Evolutionary conservation across 1,140 invertebrate species (phyloP).

Genomic region (Macrotrachela quadricornifera): DNA sequence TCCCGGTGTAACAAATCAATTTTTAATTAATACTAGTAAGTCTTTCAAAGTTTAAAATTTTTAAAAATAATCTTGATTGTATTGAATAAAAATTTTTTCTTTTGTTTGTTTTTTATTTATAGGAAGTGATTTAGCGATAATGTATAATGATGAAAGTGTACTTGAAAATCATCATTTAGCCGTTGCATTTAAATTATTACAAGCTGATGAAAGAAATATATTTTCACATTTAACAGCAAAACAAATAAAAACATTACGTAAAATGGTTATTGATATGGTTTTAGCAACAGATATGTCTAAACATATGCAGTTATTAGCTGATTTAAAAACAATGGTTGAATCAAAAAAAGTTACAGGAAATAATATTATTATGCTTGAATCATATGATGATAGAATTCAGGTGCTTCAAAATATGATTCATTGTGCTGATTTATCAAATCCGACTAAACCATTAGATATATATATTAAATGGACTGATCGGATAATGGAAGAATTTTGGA

Average conservation of each 20-base stretch:
- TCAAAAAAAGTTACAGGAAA: slow-evolving; percentile 88
- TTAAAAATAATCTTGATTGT: no score
- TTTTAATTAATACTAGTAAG: slow-evolving; percentile 33
- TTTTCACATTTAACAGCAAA: slow-evolving; percentile 73
- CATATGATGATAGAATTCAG: slow-evolving; percentile 51
- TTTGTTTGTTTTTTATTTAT: background rate
- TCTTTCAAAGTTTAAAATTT: no score
- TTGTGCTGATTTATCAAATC: slow-evolving; percentile 92
- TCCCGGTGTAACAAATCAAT: slow-evolving; percentile 37
- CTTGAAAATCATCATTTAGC: slow-evolving; percentile 93
- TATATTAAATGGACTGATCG: slow-evolving; percentile 76
- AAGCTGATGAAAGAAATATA: slow-evolving; percentile 86
- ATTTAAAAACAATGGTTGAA: slow-evolving; percentile 97
- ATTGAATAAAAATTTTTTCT: no score
- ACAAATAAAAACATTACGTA: slow-evolving; percentile 75
- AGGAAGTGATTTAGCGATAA: slow-evolving; percentile 77
- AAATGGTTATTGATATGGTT: slow-evolving; percentile 98
- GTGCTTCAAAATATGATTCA: slow-evolving; percentile 96
- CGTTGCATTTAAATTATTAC: slow-evolving; percentile 84
- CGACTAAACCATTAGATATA: slow-evolving; percentile 76
- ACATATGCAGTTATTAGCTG: slow-evolving; percentile 89
- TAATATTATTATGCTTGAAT: slow-evolving; percentile 69
- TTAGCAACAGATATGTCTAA: slow-evolving; percentile 99
- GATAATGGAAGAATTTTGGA: slow-evolving; percentile 92
- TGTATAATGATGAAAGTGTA: slow-evolving; percentile 98